These are phyloP conservation scores for Scomber scombrus DNA, from an alignment of 2,113 vertebrate genomes.

Conservation along the genomic window DNA sequence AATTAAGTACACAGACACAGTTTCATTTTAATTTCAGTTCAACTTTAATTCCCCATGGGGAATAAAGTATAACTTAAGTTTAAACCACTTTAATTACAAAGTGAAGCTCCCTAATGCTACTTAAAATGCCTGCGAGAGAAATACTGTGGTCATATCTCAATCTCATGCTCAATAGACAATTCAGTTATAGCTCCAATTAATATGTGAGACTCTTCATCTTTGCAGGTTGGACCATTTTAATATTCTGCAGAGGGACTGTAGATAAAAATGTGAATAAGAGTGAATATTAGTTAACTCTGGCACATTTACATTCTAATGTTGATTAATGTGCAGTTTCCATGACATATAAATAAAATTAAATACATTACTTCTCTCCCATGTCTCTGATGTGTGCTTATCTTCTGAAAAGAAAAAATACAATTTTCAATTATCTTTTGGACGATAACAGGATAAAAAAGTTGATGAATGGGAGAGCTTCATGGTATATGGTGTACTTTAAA, in stretches of 20 bases:
- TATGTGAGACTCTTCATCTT: slow-evolving; percentile 22
- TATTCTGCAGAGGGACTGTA: slow-evolving; percentile 17
- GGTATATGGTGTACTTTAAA: slow-evolving; percentile 12
- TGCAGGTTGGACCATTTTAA: slow-evolving; percentile 13
- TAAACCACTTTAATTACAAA: slow-evolving; percentile 38
- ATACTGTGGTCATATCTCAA: slow-evolving; percentile 22
- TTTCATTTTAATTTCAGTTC: too few species aligned
- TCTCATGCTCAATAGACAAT: background rate
- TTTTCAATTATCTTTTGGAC: slow-evolving; percentile 3
- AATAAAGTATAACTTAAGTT: background rate
- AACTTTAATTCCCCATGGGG: too few species aligned
- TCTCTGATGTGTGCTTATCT: slow-evolving; percentile 9
- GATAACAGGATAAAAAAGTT: slow-evolving; percentile 29
- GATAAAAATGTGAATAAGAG: slow-evolving; percentile 51
- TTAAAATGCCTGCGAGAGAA: slow-evolving; percentile 23
- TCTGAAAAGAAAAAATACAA: slow-evolving; percentile 21
- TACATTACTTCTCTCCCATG: slow-evolving; percentile 22
- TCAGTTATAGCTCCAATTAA: slow-evolving; percentile 22
- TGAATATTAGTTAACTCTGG: slow-evolving; percentile 13
- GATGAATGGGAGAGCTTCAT: slow-evolving; percentile 17
- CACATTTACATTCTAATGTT: slow-evolving; percentile 40
- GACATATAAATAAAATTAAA: slow-evolving; percentile 40
- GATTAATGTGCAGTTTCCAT: slow-evolving; percentile 43
- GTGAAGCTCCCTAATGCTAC: background rate
- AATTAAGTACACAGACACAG: too few species aligned